phyloP scores from a whole-genome alignment of 2,797 vertebrate genomes.

The Erpetoichthys calabaricus region DNA sequence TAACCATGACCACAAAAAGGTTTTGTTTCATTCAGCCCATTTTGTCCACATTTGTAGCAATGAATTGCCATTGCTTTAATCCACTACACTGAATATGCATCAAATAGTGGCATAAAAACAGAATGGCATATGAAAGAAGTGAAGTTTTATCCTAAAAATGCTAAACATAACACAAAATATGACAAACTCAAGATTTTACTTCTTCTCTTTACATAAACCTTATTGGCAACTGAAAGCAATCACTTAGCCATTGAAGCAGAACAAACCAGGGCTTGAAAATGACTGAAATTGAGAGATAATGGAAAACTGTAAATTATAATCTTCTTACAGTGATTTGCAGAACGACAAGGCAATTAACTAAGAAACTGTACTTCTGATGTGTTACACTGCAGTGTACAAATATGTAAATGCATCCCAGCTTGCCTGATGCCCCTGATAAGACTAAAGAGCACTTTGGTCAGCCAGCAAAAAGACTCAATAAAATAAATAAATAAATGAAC shows the following conservation, averaged over 20 bases:
- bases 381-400: background rate
- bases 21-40: too few species aligned
- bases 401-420: constrained; percentile 3
- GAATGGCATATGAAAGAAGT: too few species aligned
- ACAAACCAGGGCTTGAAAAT: constrained; percentile 5
- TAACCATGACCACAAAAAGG: too few species aligned
- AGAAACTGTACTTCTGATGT: constrained; percentile 6
- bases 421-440: background rate
- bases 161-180: too few species aligned
- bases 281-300: constrained; percentile 4
- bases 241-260: background rate
- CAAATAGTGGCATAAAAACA: too few species aligned
- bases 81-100: too few species aligned
- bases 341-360: constrained; percentile 14
- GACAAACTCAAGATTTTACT: too few species aligned
- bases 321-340: constrained; percentile 10
- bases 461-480: constrained; percentile 35
- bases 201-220: too few species aligned
- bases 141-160: too few species aligned
- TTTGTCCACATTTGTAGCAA: too few species aligned
- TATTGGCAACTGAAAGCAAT: too few species aligned
- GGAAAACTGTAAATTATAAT: constrained; percentile 9
- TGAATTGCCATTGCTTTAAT: too few species aligned
- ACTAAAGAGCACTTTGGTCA: constrained; percentile 27
- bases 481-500: constrained; percentile 20